Evolutionary conservation across 2,888 invertebrate species (phyloP).

Genomic region (Drosophila demipolita): DNA sequence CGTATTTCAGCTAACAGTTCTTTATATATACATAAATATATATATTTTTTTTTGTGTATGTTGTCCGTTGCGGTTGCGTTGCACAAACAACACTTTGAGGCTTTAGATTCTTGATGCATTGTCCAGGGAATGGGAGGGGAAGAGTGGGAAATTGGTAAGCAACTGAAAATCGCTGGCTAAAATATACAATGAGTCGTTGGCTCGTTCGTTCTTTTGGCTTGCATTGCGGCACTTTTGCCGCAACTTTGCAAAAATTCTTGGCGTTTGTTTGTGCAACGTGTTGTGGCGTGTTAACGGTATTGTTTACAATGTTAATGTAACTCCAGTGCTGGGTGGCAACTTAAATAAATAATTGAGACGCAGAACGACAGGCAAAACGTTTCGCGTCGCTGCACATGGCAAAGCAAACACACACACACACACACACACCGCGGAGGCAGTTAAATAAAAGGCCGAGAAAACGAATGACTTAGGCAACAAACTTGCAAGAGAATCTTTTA

Average conservation of each 20-base stretch:
- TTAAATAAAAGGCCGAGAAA: constrained; percentile 28
- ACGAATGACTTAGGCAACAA: constrained; percentile 76
- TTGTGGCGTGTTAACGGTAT: constrained; percentile 76
- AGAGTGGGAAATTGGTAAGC: background rate
- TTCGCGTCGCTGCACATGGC: constrained; percentile 61
- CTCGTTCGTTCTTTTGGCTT: constrained; percentile 22
- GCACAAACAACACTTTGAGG: constrained; percentile 36
- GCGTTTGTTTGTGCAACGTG: constrained; percentile 52
- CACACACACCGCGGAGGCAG: constrained; percentile 4
- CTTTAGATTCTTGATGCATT: constrained; percentile 50
- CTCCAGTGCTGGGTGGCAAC: constrained; percentile 65
- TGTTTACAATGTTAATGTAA: constrained; percentile 80
- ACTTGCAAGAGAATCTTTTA: constrained; percentile 40
- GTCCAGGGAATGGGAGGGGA: constrained; percentile 1
- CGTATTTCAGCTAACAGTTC: constrained; percentile 67
- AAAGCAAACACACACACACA: constrained; percentile 20
- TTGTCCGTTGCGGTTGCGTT: constrained; percentile 40
- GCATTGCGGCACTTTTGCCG: constrained; percentile 33
- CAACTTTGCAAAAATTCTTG: constrained; percentile 44
- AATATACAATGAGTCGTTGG: constrained; percentile 53
- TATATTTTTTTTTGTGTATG: constrained; percentile 30
- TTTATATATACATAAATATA: constrained; percentile 24
- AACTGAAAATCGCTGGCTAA: constrained; percentile 37
- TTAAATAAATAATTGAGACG: constrained; percentile 76
- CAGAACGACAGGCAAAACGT: constrained; percentile 52